phyloP scores from a whole-genome alignment of 1,140 invertebrate species.

The Ephestia elutella region DNA sequence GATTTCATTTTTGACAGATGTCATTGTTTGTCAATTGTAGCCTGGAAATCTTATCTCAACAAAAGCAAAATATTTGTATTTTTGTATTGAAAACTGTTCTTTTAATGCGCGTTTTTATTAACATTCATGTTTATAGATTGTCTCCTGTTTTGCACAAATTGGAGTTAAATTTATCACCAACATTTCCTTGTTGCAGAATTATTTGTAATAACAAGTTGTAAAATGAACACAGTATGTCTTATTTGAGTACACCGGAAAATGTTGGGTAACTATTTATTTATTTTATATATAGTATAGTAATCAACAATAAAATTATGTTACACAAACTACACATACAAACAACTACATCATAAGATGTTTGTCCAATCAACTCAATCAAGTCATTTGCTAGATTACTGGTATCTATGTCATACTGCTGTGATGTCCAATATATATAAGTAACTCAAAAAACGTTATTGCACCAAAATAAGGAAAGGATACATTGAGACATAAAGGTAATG shows the following conservation, averaged over 20 bases:
- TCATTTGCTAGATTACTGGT: too few species aligned
- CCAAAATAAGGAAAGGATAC: too few species aligned
- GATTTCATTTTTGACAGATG: conserved; percentile 51
- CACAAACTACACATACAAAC: background rate
- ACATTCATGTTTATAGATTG: too few species aligned
- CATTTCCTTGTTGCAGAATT: conserved; percentile 45
- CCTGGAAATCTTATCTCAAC: conserved; percentile 21
- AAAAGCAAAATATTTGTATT: conserved; percentile 51
- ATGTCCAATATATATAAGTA: too few species aligned
- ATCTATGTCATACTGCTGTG: too few species aligned
- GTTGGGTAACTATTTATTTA: conserved; percentile 53
- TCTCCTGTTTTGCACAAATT: too few species aligned
- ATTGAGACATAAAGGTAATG: too few species aligned
- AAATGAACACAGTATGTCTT: conserved; percentile 72
- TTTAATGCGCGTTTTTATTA: too few species aligned
- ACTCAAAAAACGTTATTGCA: too few species aligned
- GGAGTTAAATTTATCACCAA: conserved; percentile 42
- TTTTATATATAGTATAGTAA: conserved; percentile 7
- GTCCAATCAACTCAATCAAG: too few species aligned
- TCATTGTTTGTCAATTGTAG: conserved; percentile 56
- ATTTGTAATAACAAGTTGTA: conserved; percentile 58
- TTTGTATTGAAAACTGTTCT: conserved; percentile 29
- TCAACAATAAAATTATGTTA: background rate
- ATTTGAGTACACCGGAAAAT: conserved; percentile 73
- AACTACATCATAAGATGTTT: too few species aligned